Evolutionary conservation across 2,113 vertebrate species (phyloP).

Genomic region (Ctenomys sociabilis): DNA sequence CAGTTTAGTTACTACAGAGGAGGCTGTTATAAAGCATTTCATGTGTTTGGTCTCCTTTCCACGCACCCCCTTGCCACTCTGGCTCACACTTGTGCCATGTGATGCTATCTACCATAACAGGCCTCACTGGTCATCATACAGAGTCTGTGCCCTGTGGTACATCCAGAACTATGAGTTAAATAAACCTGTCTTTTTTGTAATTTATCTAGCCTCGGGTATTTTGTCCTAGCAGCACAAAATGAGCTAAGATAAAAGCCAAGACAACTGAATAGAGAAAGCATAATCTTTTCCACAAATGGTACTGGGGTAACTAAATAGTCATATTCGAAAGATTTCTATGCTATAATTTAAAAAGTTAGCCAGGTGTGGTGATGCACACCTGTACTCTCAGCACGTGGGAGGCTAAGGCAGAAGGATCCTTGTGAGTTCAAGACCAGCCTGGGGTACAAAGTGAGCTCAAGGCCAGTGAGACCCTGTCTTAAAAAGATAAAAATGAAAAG

Average conservation of each 20-base stretch:
- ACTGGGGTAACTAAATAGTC: background rate
- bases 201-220: background rate
- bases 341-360: background rate
- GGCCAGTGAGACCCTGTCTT: too few relatives aligned
- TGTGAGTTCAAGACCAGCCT: too few relatives aligned
- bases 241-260: background rate
- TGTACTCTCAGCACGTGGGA: too few relatives aligned
- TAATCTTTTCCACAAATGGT: background rate
- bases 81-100: background rate
- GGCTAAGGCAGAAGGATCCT: too few relatives aligned
- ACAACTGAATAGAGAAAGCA: background rate
- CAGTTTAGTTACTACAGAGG: background rate
- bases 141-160: background rate
- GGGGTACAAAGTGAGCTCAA: too few relatives aligned
- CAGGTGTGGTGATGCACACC: too few relatives aligned
- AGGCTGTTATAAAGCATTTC: background rate
- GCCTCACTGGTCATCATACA: background rate
- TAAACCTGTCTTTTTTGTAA: background rate
- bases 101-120: background rate
- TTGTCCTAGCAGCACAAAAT: background rate
- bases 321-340: constrained; percentile 9
- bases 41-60: background rate
- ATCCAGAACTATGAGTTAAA: background rate
- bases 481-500: background rate
- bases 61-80: background rate